Evolutionary conservation across 2,797 vertebrate species (phyloP), one percentile per base, ranked within the genome.

Genomic region (Enteromius radiatus): DNA sequence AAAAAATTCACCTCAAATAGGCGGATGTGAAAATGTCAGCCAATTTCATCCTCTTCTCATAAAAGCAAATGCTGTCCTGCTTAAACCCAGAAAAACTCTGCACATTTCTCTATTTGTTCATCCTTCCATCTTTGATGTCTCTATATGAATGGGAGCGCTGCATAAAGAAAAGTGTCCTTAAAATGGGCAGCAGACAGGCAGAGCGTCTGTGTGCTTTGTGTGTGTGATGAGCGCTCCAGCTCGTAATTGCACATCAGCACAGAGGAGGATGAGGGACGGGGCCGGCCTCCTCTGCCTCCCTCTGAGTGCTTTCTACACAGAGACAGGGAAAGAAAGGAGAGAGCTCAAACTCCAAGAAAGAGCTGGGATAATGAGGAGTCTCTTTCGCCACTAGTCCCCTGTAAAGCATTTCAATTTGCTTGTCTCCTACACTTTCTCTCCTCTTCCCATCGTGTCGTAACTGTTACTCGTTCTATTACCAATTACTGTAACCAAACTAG

Each of bases 81-180:
- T 59, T 36, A 81, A 45, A 65, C 41, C 70, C n/a, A 38, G n/a
- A 41, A 81, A 54, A 65, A 12, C 86, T 79, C 33, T 88, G 77
- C 76, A 61, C 69, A 33, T 38, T 71, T 68, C 59, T 79, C 77
- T 81, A 47, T 84, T 74, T 79, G 75, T 71, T 84, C 84, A 81
- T 86, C 83, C 70, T 67, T 84, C 86, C 45, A 82, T 77, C 83
- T 92, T 91, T 91, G 88, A 91, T 91, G 90, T 90, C 87, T 89
- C 84, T 78, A 86, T 56, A 83, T 71, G 43, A 41, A 71, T 69
- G 56, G 70, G 33, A 56, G 3, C n/a, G 38, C 80, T 64, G 80
- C 82, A 68, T 77, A 71, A 78, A 81, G 76, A 84, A 73, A 82
- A 85, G 54, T 76, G 71, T 61, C 52, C 69, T 87, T 87, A 84